These are phyloP conservation scores for Gymnothorax javanicus DNA, from an alignment of 2,797 vertebrate species.

Conservation along the genomic window DNA sequence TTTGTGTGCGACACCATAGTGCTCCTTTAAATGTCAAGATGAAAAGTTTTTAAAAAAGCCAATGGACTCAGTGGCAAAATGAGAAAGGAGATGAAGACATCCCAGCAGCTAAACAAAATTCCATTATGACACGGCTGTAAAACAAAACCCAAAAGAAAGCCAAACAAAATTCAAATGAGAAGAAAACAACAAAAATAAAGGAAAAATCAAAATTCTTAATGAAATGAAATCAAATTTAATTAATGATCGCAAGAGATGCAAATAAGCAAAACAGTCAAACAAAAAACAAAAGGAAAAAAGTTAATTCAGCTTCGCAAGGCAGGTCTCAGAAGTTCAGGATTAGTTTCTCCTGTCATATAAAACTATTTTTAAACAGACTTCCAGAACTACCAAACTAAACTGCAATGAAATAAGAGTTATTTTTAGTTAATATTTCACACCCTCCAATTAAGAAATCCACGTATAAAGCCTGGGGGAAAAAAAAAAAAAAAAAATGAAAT, in stretches of 20 bases:
- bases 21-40: no score
- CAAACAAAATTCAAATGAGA: slow-evolving; percentile 72
- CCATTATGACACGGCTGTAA: slow-evolving; percentile 23
- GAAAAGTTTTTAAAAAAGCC: not conserved
- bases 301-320: slow-evolving; percentile 85
- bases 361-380: slow-evolving; percentile 76
- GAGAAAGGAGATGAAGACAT: not conserved
- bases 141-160: slow-evolving; percentile 14
- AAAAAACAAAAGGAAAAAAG: slow-evolving; percentile 83
- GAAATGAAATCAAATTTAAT: slow-evolving; percentile 99
- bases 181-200: slow-evolving; percentile 71
- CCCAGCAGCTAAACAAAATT: not conserved
- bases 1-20: no score
- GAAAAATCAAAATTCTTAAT: slow-evolving; percentile 86
- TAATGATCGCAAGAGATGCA: slow-evolving; percentile 93
- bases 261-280: slow-evolving; percentile 86
- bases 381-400: slow-evolving; percentile 74
- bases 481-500: slow-evolving; percentile 12
- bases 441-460: slow-evolving; percentile 71
- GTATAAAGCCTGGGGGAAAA: slow-evolving; percentile 67
- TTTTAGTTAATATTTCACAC: slow-evolving; percentile 68
- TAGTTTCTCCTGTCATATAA: slow-evolving; percentile 70
- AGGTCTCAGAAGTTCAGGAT: slow-evolving; percentile 82
- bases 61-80: not conserved
- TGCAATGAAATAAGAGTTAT: slow-evolving; percentile 56